phyloP scores from a whole-genome alignment of 2,888 invertebrate species.

The Neria commutata region DNA sequence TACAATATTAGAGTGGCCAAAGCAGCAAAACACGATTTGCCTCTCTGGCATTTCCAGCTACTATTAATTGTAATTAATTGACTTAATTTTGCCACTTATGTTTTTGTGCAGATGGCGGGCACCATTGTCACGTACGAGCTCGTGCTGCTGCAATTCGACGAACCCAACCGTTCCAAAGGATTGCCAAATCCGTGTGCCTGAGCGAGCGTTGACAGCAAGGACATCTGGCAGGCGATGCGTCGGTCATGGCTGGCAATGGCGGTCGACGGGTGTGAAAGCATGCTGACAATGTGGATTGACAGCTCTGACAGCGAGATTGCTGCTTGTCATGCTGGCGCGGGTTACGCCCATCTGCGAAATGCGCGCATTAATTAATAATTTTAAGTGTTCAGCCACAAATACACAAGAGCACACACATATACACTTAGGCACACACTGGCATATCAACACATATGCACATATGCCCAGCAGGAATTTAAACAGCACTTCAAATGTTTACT shows the following conservation, averaged over 20 bases:
- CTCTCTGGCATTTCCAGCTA: background rate
- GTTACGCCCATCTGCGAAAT: background rate
- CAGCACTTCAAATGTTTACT: no score
- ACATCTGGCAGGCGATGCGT: background rate
- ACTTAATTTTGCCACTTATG: background rate
- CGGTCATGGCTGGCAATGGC: background rate
- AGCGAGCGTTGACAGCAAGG: constrained; percentile 11
- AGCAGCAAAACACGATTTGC: no score
- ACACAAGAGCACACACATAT: background rate
- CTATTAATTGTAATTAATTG: background rate
- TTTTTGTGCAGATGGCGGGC: constrained; percentile 65
- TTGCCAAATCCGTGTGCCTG: constrained; percentile 49
- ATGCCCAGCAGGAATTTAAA: no score
- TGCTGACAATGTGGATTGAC: constrained; percentile 6
- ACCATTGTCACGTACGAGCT: constrained; percentile 72
- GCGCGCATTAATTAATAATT: background rate
- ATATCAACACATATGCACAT: background rate
- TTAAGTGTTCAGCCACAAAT: background rate
- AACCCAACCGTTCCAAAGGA: constrained; percentile 52
- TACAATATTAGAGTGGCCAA: no score
- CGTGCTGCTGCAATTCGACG: constrained; percentile 69
- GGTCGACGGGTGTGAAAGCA: no score
- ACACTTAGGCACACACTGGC: background rate
- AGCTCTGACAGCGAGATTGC: no score
- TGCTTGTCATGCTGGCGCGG: background rate